phyloP scores from a whole-genome alignment of 2,888 invertebrate genomes.

The Morpho helenor region DNA sequence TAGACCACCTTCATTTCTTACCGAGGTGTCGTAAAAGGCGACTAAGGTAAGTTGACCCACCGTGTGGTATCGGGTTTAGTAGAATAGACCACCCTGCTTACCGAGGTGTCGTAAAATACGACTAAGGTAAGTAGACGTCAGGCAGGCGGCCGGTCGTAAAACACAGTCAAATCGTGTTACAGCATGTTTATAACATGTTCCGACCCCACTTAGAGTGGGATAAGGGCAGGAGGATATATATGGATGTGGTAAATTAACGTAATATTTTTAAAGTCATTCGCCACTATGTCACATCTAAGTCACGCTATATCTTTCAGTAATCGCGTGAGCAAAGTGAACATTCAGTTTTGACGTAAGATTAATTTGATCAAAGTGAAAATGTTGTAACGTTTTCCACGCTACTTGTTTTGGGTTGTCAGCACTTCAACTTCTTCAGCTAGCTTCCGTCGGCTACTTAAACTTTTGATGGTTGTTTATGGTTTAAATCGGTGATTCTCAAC shows the following conservation, averaged over 20 bases:
- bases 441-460: conserved; percentile 71
- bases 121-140: no score
- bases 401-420: conserved; percentile 70
- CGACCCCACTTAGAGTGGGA: no score
- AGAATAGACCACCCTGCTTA: no score
- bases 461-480: conserved; percentile 65
- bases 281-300: not conserved
- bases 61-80: no score
- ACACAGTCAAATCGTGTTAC: no score
- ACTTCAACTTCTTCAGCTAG: conserved; percentile 62
- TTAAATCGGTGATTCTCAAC: conserved; percentile 12
- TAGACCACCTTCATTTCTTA: no score
- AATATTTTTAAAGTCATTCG: not conserved
- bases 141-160: no score
- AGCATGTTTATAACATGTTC: no score
- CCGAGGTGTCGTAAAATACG: no score
- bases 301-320: conserved; percentile 34
- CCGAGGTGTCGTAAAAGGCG: no score
- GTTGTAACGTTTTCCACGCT: conserved; percentile 60
- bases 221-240: not conserved
- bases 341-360: conserved; percentile 58
- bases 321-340: conserved; percentile 40
- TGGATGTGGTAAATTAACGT: not conserved
- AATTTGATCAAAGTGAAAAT: conserved; percentile 73
- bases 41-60: no score